Base-by-base conservation (phyloP, 1,140 invertebrate genomes). In the Orchesella cincta region DNA sequence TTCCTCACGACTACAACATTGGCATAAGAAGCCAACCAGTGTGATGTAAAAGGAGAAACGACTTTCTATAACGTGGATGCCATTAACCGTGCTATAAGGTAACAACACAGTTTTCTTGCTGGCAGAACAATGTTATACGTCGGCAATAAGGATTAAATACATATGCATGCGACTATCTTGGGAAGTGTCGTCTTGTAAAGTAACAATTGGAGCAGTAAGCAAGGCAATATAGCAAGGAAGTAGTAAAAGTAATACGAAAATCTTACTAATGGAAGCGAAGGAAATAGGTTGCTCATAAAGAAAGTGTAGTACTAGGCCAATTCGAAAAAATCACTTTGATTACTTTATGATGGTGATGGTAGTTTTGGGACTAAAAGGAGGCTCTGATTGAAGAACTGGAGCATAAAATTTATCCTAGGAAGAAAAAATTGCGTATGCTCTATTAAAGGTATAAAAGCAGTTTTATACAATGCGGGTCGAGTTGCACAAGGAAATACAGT, bases 271-370 rank as follows among this genome's bases (percentile, higher is more conserved):
- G 39, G 39, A 46, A 46, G 18, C 5, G 39, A 18, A 46, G 39
- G 39, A 46, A 46, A 46, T 46, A 18, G 39, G 39, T 46, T 46
- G 39, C 18, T 46, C 39, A 46, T 46, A 46, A 46, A 18, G 39
- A 46, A 46, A 46, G 5, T 46, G 39, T 46, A 46, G 39, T 46
- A 46, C 39, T 46, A 46, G 39, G 39, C 39, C 39, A 18, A 18
- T 46, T 46, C 39, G 39, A 46, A 46, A n/a, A 46, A 46, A 46
- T 46, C 39, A 46, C 39, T 46, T 46, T 46, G 39, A 46, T 46
- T 46, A 46, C 39, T 46, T 46, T 46, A 46, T 46, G 52, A 57
- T 57, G 23, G 14, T 57, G 52, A 57, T 57, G 52, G 52, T 46
- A 46, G 39, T 46, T 46, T 46, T 46, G 39, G 39, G 39, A 46